Evolutionary conservation across 1,140 invertebrate genomes (phyloP), one percentile per base, ranked within the genome.

Genomic region (Diorhabda carinulata): DNA sequence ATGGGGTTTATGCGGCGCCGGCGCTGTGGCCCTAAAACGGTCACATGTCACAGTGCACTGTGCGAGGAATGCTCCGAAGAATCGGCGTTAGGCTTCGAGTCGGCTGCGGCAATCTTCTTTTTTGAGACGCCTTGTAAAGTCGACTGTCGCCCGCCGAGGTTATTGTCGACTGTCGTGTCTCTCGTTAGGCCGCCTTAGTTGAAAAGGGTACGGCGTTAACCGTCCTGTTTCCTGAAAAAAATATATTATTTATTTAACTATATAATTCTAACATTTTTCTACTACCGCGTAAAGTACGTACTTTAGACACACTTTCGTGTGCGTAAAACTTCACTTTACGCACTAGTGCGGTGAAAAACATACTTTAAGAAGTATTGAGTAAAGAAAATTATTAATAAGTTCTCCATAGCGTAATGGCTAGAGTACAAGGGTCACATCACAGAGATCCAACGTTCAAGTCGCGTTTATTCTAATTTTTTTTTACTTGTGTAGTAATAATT

Each of bases 91-190:
- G 61, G 67, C 67, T 6, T 2, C 47, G n/a, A 52, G 67, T 66
- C 66, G 47, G 58, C 62, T 64, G 62, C 66, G 70, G 61, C 64
- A 43, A 52, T 65, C 64, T 56, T 56, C 59, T 65, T 43, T 57
- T 52, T n/a, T 6, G n/a, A 58, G 58, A 68, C 57, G 57, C 66
- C 58, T 60, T 64, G 61, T 67, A 44, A 60, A 61, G 61, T 61
- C 57, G 44, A 45, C 56, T 58, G 43, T 60, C 43, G 57, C 66
- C 61, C 62, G 61, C 73, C 70, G 68, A 68, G 67, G 69, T 74
- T 74, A 74, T 74, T 74, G 73, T 74, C 69, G 73, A 74, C 71
- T 72, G 66, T 71, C 64, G 62, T 72, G 60, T 72, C 68, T 74
- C 68, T 72, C 67, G 73, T 74, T 74, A 74, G 73, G 73, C 73